Evolutionary conservation across 2,797 vertebrate genomes (phyloP), one percentile per base, ranked within the genome.

Genomic region (Cuniculus paca): DNA sequence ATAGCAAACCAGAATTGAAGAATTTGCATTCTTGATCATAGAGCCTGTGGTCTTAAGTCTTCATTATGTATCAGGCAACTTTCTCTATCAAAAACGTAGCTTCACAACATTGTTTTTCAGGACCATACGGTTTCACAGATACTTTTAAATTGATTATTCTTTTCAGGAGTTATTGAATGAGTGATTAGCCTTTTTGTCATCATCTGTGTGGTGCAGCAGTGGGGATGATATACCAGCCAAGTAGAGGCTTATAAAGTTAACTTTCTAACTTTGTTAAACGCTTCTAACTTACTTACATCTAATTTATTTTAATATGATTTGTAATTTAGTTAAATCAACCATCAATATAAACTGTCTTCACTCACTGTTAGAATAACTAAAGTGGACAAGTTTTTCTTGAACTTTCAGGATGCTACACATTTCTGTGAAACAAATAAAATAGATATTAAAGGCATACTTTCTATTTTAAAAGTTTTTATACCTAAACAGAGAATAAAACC

Each of bases 401-500:
- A 80, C 26, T 96, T 90, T 93, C 39, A 78, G 54, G 77, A 60
- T 72, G 26, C 14, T 93, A 20, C 45, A 48, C 5, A 45, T 93
- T 84, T 90, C 61, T 90, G 5, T 68, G 31, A 90, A 90, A 89
- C 36, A 84, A 39, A 26, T 36, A 78, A 68, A 90, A 52, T 93
- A 45, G 6, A 80, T 88, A 88, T 31, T 85, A 96, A 96, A 96
- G 2, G 9, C 31, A 88, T n/a, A 90, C 50, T 88, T 84, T 96
- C 60, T 86, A 75, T 97, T 97, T 56, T 72, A 81, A 98, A 92
- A 79, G 9, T 36, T n/a, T 39, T 95, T 96, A 90, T 86, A 45
- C 93, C 14, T 86, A 95, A 97, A 97, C 61, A 31, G 14, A 5
- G n/a, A 78, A 94, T 45, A 39, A 95, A 10, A 5, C 97, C 94